Conservation (phyloP, 2,797 vertebrate genomes). For the Borostomias antarcticus region DNA sequence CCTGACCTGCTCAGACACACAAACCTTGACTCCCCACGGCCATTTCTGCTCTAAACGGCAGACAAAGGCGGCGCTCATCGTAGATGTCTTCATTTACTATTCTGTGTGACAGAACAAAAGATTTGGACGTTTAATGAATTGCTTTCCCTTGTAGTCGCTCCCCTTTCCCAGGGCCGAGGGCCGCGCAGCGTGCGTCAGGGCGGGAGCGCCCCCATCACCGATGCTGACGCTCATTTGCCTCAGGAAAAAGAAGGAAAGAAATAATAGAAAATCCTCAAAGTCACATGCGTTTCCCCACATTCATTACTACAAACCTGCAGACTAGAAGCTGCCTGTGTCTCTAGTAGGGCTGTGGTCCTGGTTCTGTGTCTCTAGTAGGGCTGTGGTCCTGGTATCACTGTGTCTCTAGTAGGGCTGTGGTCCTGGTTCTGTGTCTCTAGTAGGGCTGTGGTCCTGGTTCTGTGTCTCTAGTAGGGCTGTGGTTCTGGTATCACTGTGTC, state of each 20-base stretch:
- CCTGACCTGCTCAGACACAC: too few species aligned
- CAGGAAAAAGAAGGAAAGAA: neutral
- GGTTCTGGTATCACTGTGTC: too few species aligned
- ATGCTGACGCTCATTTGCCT: too few species aligned
- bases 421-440: too few species aligned
- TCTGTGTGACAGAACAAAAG: neutral
- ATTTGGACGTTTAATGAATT: neutral
- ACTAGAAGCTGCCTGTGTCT: neutral
- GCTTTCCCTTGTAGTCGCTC: constrained; percentile 1
- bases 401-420: too few species aligned
- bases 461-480: too few species aligned
- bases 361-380: too few species aligned
- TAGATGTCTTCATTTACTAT: neutral
- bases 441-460: too few species aligned
- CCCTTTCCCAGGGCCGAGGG: neutral
- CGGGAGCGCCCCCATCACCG: too few species aligned
- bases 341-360: too few species aligned
- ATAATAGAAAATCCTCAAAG: neutral
- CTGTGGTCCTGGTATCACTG: too few species aligned
- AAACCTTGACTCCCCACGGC: neutral
- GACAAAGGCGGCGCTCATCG: neutral
- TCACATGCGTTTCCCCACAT: neutral
- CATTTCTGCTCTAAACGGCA: neutral
- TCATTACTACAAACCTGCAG: neutral
- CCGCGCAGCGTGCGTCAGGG: neutral